These are phyloP conservation scores for Sacculina carcini DNA, from an alignment of 2,888 invertebrate genomes.

Conservation along the genomic window DNA sequence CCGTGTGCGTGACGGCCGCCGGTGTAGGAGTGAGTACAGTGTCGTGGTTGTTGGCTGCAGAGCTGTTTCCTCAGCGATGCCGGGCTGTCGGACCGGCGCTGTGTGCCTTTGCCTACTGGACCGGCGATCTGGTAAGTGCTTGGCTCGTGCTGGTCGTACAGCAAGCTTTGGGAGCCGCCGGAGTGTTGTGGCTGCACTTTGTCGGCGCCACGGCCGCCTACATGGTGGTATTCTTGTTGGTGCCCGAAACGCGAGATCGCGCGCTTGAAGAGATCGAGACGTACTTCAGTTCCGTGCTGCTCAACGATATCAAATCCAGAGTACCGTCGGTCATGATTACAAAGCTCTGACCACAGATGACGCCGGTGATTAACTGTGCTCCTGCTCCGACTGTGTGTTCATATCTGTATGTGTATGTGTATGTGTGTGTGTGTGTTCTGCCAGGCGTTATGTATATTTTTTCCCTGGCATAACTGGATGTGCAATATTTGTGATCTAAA, in stretches of 20 bases:
- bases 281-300: background rate
- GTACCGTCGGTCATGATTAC: background rate
- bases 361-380: too few species aligned
- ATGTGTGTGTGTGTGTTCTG: too few species aligned
- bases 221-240: background rate
- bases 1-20: background rate
- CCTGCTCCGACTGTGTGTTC: too few species aligned
- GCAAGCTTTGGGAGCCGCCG: background rate
- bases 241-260: background rate
- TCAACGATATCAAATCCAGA: background rate
- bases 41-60: conserved; percentile 1
- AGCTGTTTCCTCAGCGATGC: background rate
- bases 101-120: background rate
- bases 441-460: too few species aligned
- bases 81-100: background rate
- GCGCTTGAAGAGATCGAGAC: background rate
- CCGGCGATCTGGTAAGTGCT: background rate
- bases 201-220: background rate
- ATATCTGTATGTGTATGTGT: too few species aligned
- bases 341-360: background rate
- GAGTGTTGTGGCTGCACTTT: conserved; percentile 1
- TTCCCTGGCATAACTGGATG: too few species aligned
- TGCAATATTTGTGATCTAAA: too few species aligned
- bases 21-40: background rate
- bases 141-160: background rate